Base-by-base conservation (phyloP, 2,888 invertebrate species). In the Leptogaster cylindrica region DNA sequence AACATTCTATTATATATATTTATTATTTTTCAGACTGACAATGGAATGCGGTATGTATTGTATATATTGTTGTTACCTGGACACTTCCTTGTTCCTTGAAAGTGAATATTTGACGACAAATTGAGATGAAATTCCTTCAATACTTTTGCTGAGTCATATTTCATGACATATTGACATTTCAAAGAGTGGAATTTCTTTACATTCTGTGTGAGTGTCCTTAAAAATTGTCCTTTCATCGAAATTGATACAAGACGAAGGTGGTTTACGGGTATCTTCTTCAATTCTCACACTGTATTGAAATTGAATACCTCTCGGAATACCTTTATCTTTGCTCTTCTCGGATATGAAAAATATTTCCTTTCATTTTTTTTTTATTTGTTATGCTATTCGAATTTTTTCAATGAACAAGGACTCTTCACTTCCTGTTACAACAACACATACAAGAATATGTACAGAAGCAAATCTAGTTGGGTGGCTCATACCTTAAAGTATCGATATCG, bases 121-220 rank as follows among this genome's bases (percentile, higher is more conserved):
- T 68, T 68, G 68, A 68, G 58, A 68, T 44, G 33, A 64, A 68
- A 33, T n/a, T n/a, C 55, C 50, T 65, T 12, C 41, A 50, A 68
- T 68, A 58, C 39, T 68, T 50, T n/a, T n/a, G n/a, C 23, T 46
- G 68, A 65, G 65, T 68, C 61, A 65, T 68, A 65, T 68, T 68
- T 68, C 68, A 68, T 20, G 39, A 65, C 33, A 39, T 65, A 65
- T 68, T 68, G 65, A 65, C 65, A 65, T 68, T 58, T 68, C 68
- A 65, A 68, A 52, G 65, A 28, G 50, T 65, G 48, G 58, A 48
- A 52, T 52, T 52, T 12, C 52, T 33, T 52, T 52, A 52, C 33
- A 31, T 33, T 52, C n/a, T 31, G 18, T 5, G 27, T 8, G 52
- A 52, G 36, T 52, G 33, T 52, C 33, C 52, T 52, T 52, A 52